These are phyloP conservation scores for Callionymus lyra DNA, from an alignment of 2,113 vertebrate species.

Conservation along the genomic window DNA sequence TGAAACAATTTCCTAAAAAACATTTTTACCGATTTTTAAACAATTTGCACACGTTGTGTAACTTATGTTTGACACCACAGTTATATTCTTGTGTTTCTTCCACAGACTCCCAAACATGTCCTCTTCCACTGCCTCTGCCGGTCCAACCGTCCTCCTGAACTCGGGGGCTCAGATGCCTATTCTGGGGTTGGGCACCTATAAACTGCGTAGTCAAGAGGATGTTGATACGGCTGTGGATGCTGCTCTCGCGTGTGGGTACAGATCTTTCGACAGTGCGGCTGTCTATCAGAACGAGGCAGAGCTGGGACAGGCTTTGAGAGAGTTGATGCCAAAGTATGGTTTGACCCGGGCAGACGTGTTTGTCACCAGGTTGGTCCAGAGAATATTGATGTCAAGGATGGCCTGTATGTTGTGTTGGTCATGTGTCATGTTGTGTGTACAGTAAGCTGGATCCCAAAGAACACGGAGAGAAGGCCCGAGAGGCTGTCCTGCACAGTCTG, in stretches of 20 bases:
- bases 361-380: slow-evolving; percentile 64
- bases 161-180: slow-evolving; percentile 68
- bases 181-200: slow-evolving; percentile 74
- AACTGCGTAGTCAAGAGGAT: slow-evolving; percentile 45
- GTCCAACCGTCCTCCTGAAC: slow-evolving; percentile 52
- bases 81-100: too few species aligned
- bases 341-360: slow-evolving; percentile 66
- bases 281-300: slow-evolving; percentile 71
- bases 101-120: slow-evolving; percentile 24
- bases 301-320: slow-evolving; percentile 57
- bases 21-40: too few species aligned
- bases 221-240: slow-evolving; percentile 66
- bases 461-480: slow-evolving; percentile 56
- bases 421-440: not conserved
- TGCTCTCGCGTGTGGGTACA: slow-evolving; percentile 66
- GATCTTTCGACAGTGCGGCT: slow-evolving; percentile 71
- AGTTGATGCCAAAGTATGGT: slow-evolving; percentile 66
- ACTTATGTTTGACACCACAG: too few species aligned
- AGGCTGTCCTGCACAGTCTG: slow-evolving; percentile 63
- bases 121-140: slow-evolving; percentile 1
- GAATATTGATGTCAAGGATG: not conserved
- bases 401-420: not conserved
- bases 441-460: slow-evolving; percentile 71
- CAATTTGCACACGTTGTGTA: too few species aligned
- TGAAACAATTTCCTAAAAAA: too few species aligned